Evolutionary conservation across 2,888 invertebrate genomes (phyloP).

Genomic region (Rhyacophila evoluta): DNA sequence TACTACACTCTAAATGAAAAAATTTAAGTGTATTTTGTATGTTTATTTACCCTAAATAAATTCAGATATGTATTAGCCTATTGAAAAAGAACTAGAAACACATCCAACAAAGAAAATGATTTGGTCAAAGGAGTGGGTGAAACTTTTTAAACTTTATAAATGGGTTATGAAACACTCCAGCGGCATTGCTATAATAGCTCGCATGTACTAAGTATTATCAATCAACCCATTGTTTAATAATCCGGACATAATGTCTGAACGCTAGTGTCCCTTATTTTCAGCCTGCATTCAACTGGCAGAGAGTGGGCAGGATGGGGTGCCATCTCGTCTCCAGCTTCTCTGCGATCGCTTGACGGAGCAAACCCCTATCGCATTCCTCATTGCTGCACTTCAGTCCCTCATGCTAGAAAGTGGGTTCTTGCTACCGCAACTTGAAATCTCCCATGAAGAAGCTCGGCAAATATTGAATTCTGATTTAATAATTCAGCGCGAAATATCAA

Average conservation of each 20-base stretch:
- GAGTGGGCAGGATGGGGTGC: background rate
- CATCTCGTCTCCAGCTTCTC: background rate
- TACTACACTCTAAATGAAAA: no score
- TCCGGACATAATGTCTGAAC: conserved; percentile 26
- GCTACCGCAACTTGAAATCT: background rate
- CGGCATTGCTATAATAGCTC: no score
- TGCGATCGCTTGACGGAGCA: background rate
- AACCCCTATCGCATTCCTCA: conserved; percentile 59
- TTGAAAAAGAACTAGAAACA: no score
- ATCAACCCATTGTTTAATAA: background rate
- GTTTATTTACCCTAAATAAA: no score
- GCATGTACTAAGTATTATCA: no score
- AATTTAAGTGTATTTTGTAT: no score
- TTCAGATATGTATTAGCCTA: no score
- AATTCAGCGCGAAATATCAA: conserved; percentile 23
- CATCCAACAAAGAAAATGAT: no score
- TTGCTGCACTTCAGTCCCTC: conserved; percentile 61
- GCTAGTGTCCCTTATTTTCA: conserved; percentile 40
- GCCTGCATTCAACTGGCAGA: conserved; percentile 8
- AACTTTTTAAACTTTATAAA: no score
- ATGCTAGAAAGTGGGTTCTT: conserved; percentile 65
- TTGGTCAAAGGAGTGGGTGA: no score
- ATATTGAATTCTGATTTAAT: background rate
- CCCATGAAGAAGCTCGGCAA: background rate
- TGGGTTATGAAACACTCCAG: no score